Conservation (phyloP, 2,797 vertebrate genomes). For the Nasua narica region DNA sequence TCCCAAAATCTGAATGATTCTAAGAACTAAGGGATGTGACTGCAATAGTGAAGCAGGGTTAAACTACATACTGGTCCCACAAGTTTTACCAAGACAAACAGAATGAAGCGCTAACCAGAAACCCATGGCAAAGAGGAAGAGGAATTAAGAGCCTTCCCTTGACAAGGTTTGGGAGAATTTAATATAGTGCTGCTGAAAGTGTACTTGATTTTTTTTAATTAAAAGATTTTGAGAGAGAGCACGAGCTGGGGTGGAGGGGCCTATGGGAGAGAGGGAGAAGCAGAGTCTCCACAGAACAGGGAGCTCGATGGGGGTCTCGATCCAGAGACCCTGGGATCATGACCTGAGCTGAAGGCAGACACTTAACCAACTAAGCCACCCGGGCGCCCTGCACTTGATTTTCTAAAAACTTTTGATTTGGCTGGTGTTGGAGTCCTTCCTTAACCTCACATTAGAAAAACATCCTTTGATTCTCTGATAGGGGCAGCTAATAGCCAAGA, state of each 20-base stretch:
- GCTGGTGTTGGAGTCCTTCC: slow-evolving; percentile 11
- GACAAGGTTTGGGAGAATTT: background rate
- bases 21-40: background rate
- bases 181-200: background rate
- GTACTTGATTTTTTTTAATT: background rate
- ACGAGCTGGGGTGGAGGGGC: no score
- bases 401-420: slow-evolving; percentile 42
- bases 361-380: background rate
- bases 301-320: background rate
- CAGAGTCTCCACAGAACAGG: no score
- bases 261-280: background rate
- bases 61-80: background rate
- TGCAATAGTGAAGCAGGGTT: background rate
- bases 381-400: background rate
- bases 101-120: background rate
- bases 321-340: background rate
- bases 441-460: background rate
- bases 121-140: background rate
- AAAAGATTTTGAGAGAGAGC: no score
- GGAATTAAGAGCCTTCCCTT: background rate
- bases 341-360: background rate
- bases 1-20: background rate
- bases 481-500: background rate
- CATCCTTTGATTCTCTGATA: background rate
- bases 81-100: background rate